Evolutionary conservation across 2,888 invertebrate species (phyloP).

Genomic region (Xestobium rufovillosum): DNA sequence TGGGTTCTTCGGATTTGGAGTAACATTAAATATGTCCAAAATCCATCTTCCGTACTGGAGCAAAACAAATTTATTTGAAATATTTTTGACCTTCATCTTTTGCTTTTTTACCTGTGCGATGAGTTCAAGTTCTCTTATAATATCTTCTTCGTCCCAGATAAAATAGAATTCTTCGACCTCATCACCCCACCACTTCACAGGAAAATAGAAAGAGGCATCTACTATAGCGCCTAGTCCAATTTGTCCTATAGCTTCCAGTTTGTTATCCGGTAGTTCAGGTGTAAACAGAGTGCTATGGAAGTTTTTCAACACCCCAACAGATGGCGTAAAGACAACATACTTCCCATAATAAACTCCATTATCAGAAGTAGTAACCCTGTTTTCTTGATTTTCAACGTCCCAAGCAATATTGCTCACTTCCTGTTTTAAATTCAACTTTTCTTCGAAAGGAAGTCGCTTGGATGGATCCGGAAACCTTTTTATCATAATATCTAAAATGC

Average conservation of each 20-base stretch:
- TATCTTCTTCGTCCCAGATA: constrained; percentile 27
- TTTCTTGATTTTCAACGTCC: too few relatives aligned
- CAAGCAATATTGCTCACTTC: constrained; percentile 1
- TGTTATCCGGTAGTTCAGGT: constrained; percentile 23
- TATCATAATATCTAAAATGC: not conserved
- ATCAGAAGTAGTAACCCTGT: too few relatives aligned
- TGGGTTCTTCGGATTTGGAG: too few relatives aligned
- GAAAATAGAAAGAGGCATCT: constrained; percentile 26
- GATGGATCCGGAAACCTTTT: constrained; percentile 1
- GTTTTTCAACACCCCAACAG: constrained; percentile 29
- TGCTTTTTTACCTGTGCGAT: too few relatives aligned
- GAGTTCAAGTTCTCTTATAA: too few relatives aligned
- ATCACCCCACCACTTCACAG: constrained; percentile 24
- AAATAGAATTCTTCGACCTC: constrained; percentile 15
- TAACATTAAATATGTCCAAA: too few relatives aligned
- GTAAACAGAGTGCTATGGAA: constrained; percentile 22
- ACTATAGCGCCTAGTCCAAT: constrained; percentile 27
- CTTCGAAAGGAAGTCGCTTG: not conserved
- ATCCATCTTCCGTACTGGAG: too few relatives aligned
- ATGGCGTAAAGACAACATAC: constrained; percentile 20
- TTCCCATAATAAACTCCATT: constrained; percentile 7
- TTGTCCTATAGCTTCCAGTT: constrained; percentile 23
- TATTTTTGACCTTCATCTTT: too few relatives aligned
- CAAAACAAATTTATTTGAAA: too few relatives aligned
- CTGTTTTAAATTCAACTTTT: not conserved